Percentiles rank a stretch among this genome's conserved stretches.
These are phyloP conservation scores for Chironomus striatipennis DNA, from an alignment of 1,140 invertebrate genomes.

Conservation along the genomic window DNA sequence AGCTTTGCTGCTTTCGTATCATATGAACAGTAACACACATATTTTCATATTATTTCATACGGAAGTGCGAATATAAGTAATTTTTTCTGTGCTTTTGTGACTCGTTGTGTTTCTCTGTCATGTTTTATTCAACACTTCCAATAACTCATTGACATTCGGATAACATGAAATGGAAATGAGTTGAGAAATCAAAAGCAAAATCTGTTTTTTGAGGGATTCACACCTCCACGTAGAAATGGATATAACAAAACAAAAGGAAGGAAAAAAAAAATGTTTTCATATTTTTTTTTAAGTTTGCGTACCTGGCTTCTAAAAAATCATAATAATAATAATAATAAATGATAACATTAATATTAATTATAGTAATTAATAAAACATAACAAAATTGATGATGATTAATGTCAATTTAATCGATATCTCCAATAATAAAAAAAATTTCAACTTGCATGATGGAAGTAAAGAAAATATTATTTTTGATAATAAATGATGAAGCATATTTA, in stretches of 20 bases:
- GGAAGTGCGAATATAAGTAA: neutral
- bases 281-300: neutral
- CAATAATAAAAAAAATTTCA: neutral
- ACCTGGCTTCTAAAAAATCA: neutral
- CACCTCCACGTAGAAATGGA: neutral
- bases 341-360: neutral
- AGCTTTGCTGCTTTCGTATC: neutral
- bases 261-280: neutral
- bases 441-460: too few relatives aligned
- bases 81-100: conserved; percentile 7
- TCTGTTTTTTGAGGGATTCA: neutral
- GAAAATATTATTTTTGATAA: too few relatives aligned
- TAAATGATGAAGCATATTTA: too few relatives aligned
- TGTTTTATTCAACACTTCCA: neutral
- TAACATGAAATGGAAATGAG: neutral
- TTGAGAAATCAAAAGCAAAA: too few relatives aligned
- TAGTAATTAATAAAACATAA: too few relatives aligned
- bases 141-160: neutral
- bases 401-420: conserved; percentile 8
- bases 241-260: neutral
- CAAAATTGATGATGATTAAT: neutral
- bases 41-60: neutral
- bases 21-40: neutral
- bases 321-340: neutral
- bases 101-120: neutral